phyloP scores from a whole-genome alignment of 2,888 invertebrate genomes.

The Drosophila ezoana region DNA sequence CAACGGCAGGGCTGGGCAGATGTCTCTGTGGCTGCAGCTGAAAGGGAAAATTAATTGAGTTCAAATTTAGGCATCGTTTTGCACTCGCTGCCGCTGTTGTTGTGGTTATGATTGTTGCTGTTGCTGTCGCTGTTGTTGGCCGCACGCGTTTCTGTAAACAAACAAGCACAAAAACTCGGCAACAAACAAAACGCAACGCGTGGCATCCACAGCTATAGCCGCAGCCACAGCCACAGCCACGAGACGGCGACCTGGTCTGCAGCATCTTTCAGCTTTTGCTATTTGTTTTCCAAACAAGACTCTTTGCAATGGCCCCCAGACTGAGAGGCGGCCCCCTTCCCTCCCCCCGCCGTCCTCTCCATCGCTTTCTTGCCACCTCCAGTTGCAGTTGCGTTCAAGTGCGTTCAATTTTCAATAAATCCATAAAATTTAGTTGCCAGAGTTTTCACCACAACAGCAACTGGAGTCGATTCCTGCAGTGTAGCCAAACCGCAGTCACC shows the following conservation, averaged over 20 bases:
- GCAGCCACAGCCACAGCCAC: slow-evolving; percentile 18
- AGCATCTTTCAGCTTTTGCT: slow-evolving; percentile 48
- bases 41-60: slow-evolving; percentile 57
- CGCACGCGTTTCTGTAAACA: slow-evolving; percentile 78
- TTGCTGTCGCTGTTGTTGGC: slow-evolving; percentile 59
- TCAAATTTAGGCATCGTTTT: slow-evolving; percentile 56
- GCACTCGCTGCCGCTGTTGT: slow-evolving; percentile 35
- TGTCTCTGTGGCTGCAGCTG: slow-evolving; percentile 19
- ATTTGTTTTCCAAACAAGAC: slow-evolving; percentile 75
- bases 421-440: slow-evolving; percentile 65
- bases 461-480: slow-evolving; percentile 40
- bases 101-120: slow-evolving; percentile 23
- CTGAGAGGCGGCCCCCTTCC: slow-evolving; percentile 58
- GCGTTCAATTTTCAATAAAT: slow-evolving; percentile 79
- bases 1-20: slow-evolving; percentile 2
- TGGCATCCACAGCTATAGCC: slow-evolving; percentile 51
- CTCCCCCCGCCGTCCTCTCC: background rate
- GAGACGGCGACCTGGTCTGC: slow-evolving; percentile 43
- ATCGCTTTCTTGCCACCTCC: background rate
- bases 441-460: slow-evolving; percentile 35
- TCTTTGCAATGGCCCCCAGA: slow-evolving; percentile 63
- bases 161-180: slow-evolving; percentile 60
- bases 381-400: slow-evolving; percentile 54
- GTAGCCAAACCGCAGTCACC: slow-evolving; percentile 51
- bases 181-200: slow-evolving; percentile 70